Percentiles rank a stretch among this genome's conserved stretches.
phyloP scores from a whole-genome alignment of 2,797 vertebrate species.

The Crypturellus tataupa region DNA sequence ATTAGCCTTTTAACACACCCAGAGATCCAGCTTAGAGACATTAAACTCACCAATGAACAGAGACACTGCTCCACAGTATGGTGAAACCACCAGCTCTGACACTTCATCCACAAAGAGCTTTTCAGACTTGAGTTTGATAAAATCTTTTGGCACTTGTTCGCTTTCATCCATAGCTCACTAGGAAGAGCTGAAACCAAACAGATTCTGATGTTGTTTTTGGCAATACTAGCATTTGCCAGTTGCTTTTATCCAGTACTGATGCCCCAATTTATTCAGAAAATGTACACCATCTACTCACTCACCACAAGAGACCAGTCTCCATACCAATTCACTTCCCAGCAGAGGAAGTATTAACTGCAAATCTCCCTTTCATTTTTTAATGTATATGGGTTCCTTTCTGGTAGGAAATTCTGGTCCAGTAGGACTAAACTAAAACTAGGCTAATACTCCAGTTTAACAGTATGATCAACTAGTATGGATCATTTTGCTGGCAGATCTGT shows the following conservation, averaged over 20 bases:
- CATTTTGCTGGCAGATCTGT: not conserved
- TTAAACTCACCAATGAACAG: constrained; percentile 89
- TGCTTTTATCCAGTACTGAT: not conserved
- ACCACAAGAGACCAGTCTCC: not conserved
- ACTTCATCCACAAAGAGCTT: constrained; percentile 87
- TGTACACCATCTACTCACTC: not conserved
- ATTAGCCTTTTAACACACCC: not conserved
- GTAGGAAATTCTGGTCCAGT: not conserved
- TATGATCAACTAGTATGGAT: not conserved
- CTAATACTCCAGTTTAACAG: not conserved
- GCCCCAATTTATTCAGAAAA: not conserved
- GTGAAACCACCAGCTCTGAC: constrained; percentile 83
- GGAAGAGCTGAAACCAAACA: constrained; percentile 41
- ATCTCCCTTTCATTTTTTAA: not conserved
- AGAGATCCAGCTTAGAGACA: not conserved
- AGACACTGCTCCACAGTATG: constrained; percentile 89
- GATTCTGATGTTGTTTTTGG: not conserved
- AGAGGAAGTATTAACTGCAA: not conserved
- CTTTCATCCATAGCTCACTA: constrained; percentile 73
- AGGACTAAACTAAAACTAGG: not conserved
- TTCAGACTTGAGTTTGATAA: constrained; percentile 85
- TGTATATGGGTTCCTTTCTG: not conserved
- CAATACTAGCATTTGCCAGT: not conserved
- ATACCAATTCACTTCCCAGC: not conserved
- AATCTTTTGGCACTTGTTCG: constrained; percentile 77